phyloP scores from a whole-genome alignment of 2,888 invertebrate species.

The Sarcophaga subvicina region DNA sequence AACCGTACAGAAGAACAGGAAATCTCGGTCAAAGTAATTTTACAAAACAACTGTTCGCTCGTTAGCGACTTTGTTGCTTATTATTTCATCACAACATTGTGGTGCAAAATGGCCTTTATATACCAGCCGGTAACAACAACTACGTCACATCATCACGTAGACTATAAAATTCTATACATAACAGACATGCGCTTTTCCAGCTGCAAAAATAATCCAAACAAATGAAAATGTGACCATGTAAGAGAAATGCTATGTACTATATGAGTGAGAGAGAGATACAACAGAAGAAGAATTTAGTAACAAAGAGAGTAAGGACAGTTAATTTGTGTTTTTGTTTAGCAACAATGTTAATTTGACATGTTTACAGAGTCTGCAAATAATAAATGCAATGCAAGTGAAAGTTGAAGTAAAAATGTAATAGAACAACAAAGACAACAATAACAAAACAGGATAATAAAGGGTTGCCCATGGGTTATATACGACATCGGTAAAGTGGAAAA shows the following conservation, averaged over 20 bases:
- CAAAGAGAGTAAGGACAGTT: constrained; percentile 24
- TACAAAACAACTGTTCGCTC: constrained; percentile 76
- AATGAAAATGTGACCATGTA: constrained; percentile 9
- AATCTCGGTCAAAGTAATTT: constrained; percentile 82
- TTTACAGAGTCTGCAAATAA: constrained; percentile 66
- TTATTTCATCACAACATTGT: constrained; percentile 58
- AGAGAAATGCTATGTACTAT: constrained; percentile 4
- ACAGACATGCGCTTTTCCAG: constrained; percentile 48
- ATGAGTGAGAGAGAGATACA: background rate
- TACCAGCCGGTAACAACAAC: constrained; percentile 62
- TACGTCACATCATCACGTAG: constrained; percentile 55
- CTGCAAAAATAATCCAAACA: constrained; percentile 1
- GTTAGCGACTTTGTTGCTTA: constrained; percentile 44
- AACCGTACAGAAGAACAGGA: constrained; percentile 60
- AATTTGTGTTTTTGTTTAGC: constrained; percentile 39
- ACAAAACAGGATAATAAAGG: background rate
- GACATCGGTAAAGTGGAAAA: background rate
- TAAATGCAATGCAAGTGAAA: constrained; percentile 61
- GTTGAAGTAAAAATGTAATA: constrained; percentile 60
- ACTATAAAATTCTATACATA: constrained; percentile 15
- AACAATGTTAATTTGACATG: constrained; percentile 68
- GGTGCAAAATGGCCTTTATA: constrained; percentile 36
- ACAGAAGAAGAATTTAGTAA: background rate
- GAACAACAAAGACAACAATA: constrained; percentile 31
- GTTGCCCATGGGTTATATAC: background rate